Conservation (phyloP, 2,888 invertebrate genomes). For the Apamea crenata region DNA sequence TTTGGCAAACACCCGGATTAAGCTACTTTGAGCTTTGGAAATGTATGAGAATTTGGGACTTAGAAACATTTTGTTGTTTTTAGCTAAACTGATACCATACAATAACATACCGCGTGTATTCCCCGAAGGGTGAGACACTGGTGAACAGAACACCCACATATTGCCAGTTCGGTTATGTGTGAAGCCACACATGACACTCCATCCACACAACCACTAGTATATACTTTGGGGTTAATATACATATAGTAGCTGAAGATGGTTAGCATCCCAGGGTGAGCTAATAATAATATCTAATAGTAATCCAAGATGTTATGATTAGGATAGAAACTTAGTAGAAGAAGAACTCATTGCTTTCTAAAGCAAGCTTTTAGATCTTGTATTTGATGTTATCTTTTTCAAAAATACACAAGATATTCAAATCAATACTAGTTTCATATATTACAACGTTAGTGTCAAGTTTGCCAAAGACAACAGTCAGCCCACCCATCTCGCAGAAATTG, state of each 20-base stretch:
- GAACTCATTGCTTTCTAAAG: neutral
- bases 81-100: neutral
- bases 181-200: neutral
- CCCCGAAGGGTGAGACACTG: neutral
- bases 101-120: neutral
- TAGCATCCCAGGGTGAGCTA: neutral
- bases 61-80: slow-evolving; percentile 5
- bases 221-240: neutral
- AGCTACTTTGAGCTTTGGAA: slow-evolving; percentile 15
- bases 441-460: neutral
- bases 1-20: slow-evolving; percentile 26
- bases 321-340: neutral
- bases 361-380: neutral
- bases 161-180: neutral
- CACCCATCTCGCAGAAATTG: slow-evolving; percentile 25
- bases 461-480: slow-evolving; percentile 21
- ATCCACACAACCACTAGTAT: neutral
- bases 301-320: neutral
- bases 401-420: neutral
- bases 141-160: neutral
- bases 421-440: neutral
- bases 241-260: neutral
- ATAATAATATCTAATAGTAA: neutral
- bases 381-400: neutral
- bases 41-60: slow-evolving; percentile 9